Evolutionary conservation across 2,888 invertebrate genomes (phyloP).

Genomic region (Drosophila sordidula): DNA sequence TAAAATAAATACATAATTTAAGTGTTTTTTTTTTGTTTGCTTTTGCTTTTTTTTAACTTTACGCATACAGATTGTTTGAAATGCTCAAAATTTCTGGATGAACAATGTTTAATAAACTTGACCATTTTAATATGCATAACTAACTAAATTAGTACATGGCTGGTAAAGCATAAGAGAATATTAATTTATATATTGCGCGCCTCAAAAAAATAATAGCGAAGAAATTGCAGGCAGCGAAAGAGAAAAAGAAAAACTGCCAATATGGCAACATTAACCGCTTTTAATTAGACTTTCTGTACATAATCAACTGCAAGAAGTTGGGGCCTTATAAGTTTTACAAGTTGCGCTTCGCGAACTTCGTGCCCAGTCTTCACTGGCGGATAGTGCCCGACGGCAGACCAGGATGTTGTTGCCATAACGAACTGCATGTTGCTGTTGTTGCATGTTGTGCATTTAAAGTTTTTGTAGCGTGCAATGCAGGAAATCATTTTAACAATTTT

Average conservation of each 20-base stretch:
- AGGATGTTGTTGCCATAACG: conserved; percentile 61
- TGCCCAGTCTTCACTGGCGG: conserved; percentile 2
- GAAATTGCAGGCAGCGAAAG: conserved; percentile 9
- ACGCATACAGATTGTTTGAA: too few species aligned
- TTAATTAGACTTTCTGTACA: conserved; percentile 70
- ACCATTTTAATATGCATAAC: neutral
- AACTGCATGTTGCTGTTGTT: conserved; percentile 60
- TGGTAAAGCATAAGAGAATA: neutral
- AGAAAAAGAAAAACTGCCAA: conserved; percentile 19
- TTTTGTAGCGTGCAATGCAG: conserved; percentile 74
- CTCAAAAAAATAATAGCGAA: conserved; percentile 27
- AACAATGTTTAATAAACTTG: neutral
- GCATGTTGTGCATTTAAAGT: conserved; percentile 77
- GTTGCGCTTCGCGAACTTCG: conserved; percentile 42
- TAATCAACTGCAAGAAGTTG: conserved; percentile 65
- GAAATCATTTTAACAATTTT: conserved; percentile 80
- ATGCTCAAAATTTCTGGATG: neutral
- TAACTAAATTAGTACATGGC: conserved; percentile 4
- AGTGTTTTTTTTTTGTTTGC: too few species aligned
- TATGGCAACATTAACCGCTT: conserved; percentile 66
- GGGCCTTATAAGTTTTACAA: conserved; percentile 41
- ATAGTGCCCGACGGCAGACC: conserved; percentile 27
- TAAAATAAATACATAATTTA: too few species aligned
- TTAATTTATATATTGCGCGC: neutral
- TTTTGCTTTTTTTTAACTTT: too few species aligned